Evolutionary conservation across 2,888 invertebrate species (phyloP).

Genomic region (Dorcus parallelipipedus): DNA sequence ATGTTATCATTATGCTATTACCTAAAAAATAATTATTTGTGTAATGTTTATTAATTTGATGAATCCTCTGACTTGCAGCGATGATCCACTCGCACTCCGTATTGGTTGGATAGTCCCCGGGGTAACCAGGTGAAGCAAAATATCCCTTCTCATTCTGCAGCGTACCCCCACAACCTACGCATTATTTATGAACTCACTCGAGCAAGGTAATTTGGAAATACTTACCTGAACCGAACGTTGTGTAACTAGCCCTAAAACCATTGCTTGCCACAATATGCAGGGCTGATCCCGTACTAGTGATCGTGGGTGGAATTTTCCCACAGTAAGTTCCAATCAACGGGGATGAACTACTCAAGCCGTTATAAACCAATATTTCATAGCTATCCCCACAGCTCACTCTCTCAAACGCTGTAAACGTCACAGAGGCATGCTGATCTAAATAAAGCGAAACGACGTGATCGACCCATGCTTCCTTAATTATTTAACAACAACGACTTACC

Average conservation of each 20-base stretch:
- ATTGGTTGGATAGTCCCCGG: slow-evolving; percentile 65
- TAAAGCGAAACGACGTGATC: too few species aligned
- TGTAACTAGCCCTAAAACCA: slow-evolving; percentile 56
- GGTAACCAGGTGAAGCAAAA: slow-evolving; percentile 70
- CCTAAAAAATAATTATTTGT: slow-evolving; percentile 50
- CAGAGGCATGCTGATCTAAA: slow-evolving; percentile 60
- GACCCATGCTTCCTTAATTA: too few species aligned
- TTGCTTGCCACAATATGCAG: slow-evolving; percentile 47
- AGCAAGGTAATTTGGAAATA: background rate
- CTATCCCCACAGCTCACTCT: slow-evolving; percentile 37
- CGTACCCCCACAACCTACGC: slow-evolving; percentile 67
- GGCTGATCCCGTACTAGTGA: slow-evolving; percentile 67
- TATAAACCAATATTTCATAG: slow-evolving; percentile 51
- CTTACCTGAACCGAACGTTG: slow-evolving; percentile 11
- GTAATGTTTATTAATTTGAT: slow-evolving; percentile 29
- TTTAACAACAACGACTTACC: slow-evolving; percentile 39
- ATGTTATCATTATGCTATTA: slow-evolving; percentile 63
- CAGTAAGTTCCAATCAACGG: slow-evolving; percentile 67
- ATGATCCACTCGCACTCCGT: slow-evolving; percentile 75
- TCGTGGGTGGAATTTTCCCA: slow-evolving; percentile 59
- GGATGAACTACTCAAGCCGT: slow-evolving; percentile 64
- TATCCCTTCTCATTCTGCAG: slow-evolving; percentile 59
- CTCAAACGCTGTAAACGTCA: slow-evolving; percentile 54
- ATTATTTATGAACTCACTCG: background rate
- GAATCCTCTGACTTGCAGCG: slow-evolving; percentile 55